Conservation (phyloP, 2,888 invertebrate species). For the Strigamia crassipes region DNA sequence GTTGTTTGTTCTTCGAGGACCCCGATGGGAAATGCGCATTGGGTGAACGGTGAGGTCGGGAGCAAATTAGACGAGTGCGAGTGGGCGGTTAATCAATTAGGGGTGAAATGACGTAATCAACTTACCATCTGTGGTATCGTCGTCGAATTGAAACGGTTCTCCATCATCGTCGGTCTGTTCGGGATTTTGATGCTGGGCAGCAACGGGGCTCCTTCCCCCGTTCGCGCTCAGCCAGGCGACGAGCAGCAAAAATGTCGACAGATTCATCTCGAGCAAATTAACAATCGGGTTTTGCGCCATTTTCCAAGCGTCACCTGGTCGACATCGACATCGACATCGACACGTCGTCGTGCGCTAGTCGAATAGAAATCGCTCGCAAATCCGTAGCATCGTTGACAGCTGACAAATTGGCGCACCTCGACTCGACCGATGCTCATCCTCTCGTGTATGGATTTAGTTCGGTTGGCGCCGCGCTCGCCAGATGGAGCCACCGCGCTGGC, state of each 20-base stretch:
- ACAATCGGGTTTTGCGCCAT: neutral
- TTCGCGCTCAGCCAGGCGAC: neutral
- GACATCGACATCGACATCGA: too few relatives aligned
- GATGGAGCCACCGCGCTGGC: too few relatives aligned
- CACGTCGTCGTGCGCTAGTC: neutral
- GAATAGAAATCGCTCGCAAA: neutral
- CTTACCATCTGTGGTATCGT: neutral
- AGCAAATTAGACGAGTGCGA: neutral
- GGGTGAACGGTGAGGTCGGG: neutral
- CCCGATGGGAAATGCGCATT: too few relatives aligned
- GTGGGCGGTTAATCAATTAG: neutral
- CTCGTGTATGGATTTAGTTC: too few relatives aligned
- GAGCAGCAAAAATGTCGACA: neutral
- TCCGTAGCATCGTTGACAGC: neutral
- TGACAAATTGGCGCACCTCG: neutral
- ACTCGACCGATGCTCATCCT: too few relatives aligned
- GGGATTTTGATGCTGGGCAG: neutral
- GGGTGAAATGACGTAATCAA: neutral
- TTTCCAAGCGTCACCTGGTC: neutral
- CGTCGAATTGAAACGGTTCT: neutral
- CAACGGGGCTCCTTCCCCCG: neutral
- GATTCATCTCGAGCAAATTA: neutral
- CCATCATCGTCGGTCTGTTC: neutral
- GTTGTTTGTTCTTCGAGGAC: too few relatives aligned
- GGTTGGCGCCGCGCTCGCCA: too few relatives aligned